Conservation (phyloP, 2,797 vertebrate genomes). For the Sparus aurata region DNA sequence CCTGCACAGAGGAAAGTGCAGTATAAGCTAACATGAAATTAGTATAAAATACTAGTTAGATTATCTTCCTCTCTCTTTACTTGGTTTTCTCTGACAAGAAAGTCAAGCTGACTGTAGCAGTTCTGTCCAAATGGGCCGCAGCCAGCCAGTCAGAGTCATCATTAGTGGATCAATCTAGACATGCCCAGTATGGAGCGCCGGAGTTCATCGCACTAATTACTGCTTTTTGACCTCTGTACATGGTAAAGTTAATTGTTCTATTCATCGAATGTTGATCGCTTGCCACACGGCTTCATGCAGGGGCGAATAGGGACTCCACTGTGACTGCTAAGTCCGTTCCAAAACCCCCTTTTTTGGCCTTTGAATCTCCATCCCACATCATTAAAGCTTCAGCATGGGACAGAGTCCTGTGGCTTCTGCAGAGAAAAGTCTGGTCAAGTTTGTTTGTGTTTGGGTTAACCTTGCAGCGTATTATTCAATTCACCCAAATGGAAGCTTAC, state of each 20-base stretch:
- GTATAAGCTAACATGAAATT: neutral
- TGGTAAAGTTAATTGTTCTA: constrained; percentile 67
- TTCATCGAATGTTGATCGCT: constrained; percentile 65
- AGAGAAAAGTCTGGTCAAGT: constrained; percentile 32
- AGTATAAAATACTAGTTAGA: neutral
- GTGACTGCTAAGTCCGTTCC: constrained; percentile 18
- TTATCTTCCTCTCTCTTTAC: neutral
- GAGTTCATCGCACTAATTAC: constrained; percentile 72
- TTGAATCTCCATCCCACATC: constrained; percentile 25
- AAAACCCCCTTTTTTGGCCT: constrained; percentile 1
- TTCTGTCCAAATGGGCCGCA: constrained; percentile 30
- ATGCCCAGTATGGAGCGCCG: constrained; percentile 41
- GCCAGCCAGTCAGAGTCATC: constrained; percentile 51
- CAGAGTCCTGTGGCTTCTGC: constrained; percentile 43
- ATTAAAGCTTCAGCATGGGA: constrained; percentile 39
- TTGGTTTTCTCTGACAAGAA: neutral
- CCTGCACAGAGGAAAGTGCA: neutral
- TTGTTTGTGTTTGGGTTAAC: constrained; percentile 44
- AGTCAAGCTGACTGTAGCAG: constrained; percentile 12
- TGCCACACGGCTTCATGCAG: constrained; percentile 25
- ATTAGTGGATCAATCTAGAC: constrained; percentile 65
- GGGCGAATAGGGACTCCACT: constrained; percentile 28
- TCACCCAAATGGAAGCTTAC: constrained; percentile 13
- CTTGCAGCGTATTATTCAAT: constrained; percentile 25
- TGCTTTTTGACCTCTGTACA: constrained; percentile 66